Conservation (phyloP, 2,113 vertebrate species). For the Corythornis cristatus region DNA sequence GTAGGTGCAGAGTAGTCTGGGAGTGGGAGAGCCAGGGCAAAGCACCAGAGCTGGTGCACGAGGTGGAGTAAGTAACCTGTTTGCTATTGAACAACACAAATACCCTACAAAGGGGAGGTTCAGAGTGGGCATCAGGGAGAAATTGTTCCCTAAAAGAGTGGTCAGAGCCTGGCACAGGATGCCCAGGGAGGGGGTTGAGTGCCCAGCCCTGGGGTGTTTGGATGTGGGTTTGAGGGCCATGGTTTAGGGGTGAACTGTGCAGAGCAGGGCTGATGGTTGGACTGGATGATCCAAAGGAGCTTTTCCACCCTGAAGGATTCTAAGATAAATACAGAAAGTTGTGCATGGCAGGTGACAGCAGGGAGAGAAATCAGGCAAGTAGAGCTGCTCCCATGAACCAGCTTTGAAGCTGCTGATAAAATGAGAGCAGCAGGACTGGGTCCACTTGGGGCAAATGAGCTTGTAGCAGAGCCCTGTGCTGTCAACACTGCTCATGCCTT, state of each 20-base stretch:
- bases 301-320: too few relatives aligned
- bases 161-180: too few relatives aligned
- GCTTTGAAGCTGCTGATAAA: not conserved
- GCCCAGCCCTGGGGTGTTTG: too few relatives aligned
- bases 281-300: too few relatives aligned
- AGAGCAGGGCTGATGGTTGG: too few relatives aligned
- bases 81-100: not conserved
- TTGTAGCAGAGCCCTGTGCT: not conserved
- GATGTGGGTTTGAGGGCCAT: too few relatives aligned
- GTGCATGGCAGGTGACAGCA: not conserved
- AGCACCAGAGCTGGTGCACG: not conserved
- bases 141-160: too few relatives aligned
- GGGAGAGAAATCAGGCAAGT: not conserved
- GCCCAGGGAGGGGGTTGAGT: too few relatives aligned
- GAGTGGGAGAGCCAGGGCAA: not conserved
- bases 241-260: too few relatives aligned
- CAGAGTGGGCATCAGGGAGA: too few relatives aligned
- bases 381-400: not conserved
- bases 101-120: too few relatives aligned
- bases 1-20: not conserved
- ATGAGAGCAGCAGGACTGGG: not conserved
- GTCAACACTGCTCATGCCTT: not conserved
- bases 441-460: not conserved
- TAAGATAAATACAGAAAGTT: not conserved
- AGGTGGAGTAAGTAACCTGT: not conserved